Percentiles rank a stretch among this genome's conserved stretches.
Conservation (phyloP, 2,797 vertebrate genomes). For the Poecilia picta region DNA sequence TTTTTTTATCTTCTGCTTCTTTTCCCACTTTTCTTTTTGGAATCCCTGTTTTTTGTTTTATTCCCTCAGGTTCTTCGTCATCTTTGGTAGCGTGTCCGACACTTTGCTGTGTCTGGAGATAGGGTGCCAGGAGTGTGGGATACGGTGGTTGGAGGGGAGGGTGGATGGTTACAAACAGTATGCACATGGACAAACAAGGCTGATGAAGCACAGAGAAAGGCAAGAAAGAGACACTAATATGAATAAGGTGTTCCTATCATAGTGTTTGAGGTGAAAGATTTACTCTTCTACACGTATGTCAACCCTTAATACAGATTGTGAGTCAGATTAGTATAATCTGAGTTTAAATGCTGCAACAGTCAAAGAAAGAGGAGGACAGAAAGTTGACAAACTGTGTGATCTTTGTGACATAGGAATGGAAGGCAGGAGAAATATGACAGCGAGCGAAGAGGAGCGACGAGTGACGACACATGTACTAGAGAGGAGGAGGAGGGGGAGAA, state of each 20-base stretch:
- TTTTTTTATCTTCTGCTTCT: conserved; percentile 30
- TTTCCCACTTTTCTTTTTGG: conserved; percentile 36
- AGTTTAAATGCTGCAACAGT: conserved; percentile 21
- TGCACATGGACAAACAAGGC: conserved; percentile 24
- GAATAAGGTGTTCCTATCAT: conserved; percentile 44
- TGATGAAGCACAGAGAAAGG: conserved; percentile 36
- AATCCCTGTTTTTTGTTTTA: conserved; percentile 54
- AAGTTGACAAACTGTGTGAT: conserved; percentile 34
- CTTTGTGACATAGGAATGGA: conserved; percentile 33
- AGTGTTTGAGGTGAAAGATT: conserved; percentile 31
- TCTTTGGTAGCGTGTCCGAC: conserved; percentile 87
- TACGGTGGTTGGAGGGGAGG: conserved; percentile 24
- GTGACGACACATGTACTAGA: conserved; percentile 13
- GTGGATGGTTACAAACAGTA: conserved; percentile 28
- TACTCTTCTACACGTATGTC: conserved; percentile 40
- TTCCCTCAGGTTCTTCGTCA: conserved; percentile 78
- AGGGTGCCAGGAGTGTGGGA: conserved; percentile 34
- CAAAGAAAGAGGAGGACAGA: conserved; percentile 41
- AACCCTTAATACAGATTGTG: conserved; percentile 55
- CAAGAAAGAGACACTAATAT: conserved; percentile 39
- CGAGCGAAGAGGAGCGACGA: conserved; percentile 29
- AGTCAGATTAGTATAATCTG: conserved; percentile 43
- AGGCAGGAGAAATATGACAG: conserved; percentile 9
- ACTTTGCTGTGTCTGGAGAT: conserved; percentile 81
- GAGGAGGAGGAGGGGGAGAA: conserved; percentile 19